phyloP scores from a whole-genome alignment of 2,888 invertebrate genomes.

The Phrixothrix hirtus region DNA sequence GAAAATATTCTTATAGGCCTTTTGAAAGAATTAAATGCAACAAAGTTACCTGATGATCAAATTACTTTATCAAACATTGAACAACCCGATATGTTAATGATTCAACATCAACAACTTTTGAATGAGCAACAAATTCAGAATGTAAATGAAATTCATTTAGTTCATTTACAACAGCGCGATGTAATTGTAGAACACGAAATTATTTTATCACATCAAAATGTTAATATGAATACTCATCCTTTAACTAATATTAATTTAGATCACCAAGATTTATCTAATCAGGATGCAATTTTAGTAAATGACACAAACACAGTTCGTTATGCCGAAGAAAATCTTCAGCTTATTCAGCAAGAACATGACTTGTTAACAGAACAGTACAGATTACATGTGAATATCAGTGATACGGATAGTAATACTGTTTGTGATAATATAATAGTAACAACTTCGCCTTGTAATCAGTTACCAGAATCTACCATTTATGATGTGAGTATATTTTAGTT shows the following conservation, averaged over 20 bases:
- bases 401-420: not conserved
- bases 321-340: slow-evolving; percentile 43
- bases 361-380: slow-evolving; percentile 44
- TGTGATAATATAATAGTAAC: slow-evolving; percentile 4
- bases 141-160: slow-evolving; percentile 48
- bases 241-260: slow-evolving; percentile 49
- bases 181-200: slow-evolving; percentile 49
- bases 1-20: slow-evolving; percentile 58
- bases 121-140: slow-evolving; percentile 42
- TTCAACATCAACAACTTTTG: slow-evolving; percentile 45
- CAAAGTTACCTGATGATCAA: slow-evolving; percentile 29
- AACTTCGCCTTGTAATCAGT: not conserved
- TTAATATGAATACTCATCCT: slow-evolving; percentile 45
- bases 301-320: slow-evolving; percentile 37
- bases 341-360: slow-evolving; percentile 46
- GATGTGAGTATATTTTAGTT: too few species aligned
- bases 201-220: slow-evolving; percentile 46
- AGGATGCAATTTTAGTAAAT: slow-evolving; percentile 45
- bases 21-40: slow-evolving; percentile 46
- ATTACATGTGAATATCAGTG: slow-evolving; percentile 18
- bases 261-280: slow-evolving; percentile 49
- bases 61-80: slow-evolving; percentile 32
- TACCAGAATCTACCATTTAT: not conserved
- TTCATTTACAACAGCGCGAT: slow-evolving; percentile 44
- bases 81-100: slow-evolving; percentile 46